Evolutionary conservation across 2,888 invertebrate species (phyloP).

Genomic region (Galerucella calmariensis): DNA sequence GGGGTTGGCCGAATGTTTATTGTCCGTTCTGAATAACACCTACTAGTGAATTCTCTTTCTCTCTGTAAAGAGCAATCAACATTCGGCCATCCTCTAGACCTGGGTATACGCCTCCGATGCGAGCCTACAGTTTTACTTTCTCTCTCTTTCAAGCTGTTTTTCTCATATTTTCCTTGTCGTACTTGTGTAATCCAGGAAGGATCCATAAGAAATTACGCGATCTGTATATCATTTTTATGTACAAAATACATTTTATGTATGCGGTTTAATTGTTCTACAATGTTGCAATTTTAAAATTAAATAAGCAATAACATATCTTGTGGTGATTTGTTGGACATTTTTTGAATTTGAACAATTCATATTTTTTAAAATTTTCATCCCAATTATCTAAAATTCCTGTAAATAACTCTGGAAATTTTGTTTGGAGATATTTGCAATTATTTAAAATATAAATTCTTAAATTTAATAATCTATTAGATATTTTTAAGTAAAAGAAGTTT

Average conservation of each 20-base stretch:
- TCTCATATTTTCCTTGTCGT: no score
- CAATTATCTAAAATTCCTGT: neutral
- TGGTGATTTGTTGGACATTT: neutral
- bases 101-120: no score
- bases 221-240: neutral
- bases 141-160: no score
- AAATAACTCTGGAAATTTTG: neutral
- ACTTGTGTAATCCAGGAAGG: no score
- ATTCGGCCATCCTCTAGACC: no score
- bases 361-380: neutral
- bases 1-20: no score
- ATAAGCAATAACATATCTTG: constrained; percentile 31
- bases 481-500: neutral
- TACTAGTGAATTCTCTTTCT: no score
- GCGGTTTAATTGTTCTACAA: neutral
- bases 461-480: neutral
- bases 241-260: neutral
- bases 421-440: no score
- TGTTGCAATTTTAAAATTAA: constrained; percentile 7
- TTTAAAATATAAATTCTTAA: neutral
- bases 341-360: neutral
- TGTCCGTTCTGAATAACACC: no score
- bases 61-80: no score
- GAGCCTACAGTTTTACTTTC: no score
- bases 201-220: no score